Conservation (phyloP, 2,113 vertebrate species). For the Ramphastos sulfuratus region DNA sequence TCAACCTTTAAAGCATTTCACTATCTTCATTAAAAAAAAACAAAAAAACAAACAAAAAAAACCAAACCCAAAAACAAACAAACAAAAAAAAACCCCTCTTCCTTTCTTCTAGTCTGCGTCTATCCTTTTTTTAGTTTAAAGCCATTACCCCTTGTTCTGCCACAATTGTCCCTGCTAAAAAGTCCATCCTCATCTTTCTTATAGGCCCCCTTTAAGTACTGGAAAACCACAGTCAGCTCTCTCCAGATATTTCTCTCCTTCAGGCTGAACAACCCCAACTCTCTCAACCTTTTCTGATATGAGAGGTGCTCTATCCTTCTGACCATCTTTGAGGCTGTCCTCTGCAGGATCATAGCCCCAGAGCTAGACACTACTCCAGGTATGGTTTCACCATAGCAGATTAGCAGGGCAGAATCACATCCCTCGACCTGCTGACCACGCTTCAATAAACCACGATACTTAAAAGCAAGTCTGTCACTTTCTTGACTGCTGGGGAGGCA, state of each 20-base stretch:
- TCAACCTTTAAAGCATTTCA: background rate
- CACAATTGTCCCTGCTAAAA: background rate
- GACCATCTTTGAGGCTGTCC: background rate
- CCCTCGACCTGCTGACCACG: background rate
- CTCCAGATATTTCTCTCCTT: background rate
- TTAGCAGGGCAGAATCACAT: background rate
- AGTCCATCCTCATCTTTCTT: background rate
- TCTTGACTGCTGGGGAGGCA: too few relatives aligned
- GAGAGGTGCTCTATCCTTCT: background rate
- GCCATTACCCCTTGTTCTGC: background rate
- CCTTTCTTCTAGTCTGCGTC: background rate
- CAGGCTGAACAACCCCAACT: background rate
- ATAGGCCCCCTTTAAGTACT: background rate
- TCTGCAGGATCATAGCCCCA: background rate
- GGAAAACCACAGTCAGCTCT: background rate
- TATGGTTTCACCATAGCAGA: background rate
- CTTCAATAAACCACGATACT: background rate
- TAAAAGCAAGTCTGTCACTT: rapidly evolving
- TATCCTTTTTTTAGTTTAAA: background rate
- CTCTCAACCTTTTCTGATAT: background rate
- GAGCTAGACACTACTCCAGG: too few relatives aligned
- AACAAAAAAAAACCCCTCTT: background rate
- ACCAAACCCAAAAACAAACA: too few relatives aligned
- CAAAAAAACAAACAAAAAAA: too few relatives aligned
- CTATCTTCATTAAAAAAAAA: background rate